Evolutionary conservation across 2,113 vertebrate species (phyloP), one percentile per base, ranked within the genome.

Genomic region (Sarotherodon lohbergeri): DNA sequence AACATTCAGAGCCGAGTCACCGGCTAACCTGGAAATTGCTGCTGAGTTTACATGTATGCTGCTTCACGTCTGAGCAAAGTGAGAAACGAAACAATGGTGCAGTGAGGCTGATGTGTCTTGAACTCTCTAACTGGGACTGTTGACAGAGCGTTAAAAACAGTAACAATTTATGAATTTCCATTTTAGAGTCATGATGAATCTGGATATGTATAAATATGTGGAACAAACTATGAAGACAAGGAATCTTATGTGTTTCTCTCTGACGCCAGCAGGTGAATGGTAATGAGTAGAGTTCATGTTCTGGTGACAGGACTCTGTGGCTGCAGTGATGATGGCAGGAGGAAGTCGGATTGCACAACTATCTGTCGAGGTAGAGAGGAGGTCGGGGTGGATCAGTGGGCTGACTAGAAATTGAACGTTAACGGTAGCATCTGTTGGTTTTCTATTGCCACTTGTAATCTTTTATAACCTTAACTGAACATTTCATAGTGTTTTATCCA

Each of bases 81-180:
- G 39, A 27, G 22, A 46, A 10, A 27, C 7, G 6, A 48, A 8
- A 8, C 24, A 11, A 2, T 17, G 68, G 14, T 10, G 24, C 41
- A 46, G 68, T 29, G 68, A 3, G 24, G 24, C 5, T 17, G 4
- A 0, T 7, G 39, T 43, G 68, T 76, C 39, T 43, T 24, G 4
- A 71, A 0, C 39, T 16, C 13, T 43, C 8, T 6, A 76, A 29
- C 41, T 29, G 14, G 1, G 41, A 29, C 2, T 46, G 13, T 29
- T 76, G 14, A 73, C 0, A 1, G 39, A 1, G 39, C 7, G 0
- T 71, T 73, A 16, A 73, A 46, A 27, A 24, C 13, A 0, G 19
- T 22, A 27, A 4, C 5, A 7, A 9, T 46, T 43, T 43, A 24
- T 46, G 41, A 10, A 4, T 27, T 71, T 73, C 22, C 22, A 24